Conservation (phyloP, 2,888 invertebrate species). For the Acanthococcus lagerstroemiae region DNA sequence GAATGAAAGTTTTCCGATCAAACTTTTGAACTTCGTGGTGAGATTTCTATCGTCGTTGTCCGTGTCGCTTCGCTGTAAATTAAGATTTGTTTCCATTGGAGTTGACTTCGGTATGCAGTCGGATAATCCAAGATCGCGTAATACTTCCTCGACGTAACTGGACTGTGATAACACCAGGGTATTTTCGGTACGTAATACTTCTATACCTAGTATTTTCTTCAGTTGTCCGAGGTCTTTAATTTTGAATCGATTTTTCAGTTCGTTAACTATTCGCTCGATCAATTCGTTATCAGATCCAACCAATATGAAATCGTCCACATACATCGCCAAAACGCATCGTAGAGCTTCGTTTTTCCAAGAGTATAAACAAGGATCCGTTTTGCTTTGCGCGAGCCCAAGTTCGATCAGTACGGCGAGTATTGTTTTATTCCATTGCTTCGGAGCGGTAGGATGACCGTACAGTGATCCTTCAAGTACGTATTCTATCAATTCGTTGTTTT, state of each 20-base stretch:
- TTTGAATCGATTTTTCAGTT: not conserved
- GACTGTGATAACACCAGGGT: too few species aligned
- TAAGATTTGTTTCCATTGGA: too few species aligned
- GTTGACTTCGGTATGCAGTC: too few species aligned
- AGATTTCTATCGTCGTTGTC: too few species aligned
- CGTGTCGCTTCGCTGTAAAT: too few species aligned
- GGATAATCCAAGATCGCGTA: too few species aligned
- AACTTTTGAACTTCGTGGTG: too few species aligned
- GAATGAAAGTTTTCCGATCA: too few species aligned
- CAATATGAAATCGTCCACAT: not conserved
- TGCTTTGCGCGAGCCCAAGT: not conserved
- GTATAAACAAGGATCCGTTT: not conserved
- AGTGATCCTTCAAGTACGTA: slow-evolving; percentile 39
- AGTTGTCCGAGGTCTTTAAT: not conserved
- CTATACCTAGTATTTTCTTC: too few species aligned
- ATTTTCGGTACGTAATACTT: too few species aligned
- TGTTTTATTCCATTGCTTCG: slow-evolving; percentile 38
- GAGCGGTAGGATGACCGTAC: slow-evolving; percentile 41
- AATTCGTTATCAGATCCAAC: not conserved
- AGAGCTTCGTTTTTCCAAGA: not conserved
- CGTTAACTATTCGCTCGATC: not conserved
- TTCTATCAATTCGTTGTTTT: slow-evolving; percentile 33
- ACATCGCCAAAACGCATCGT: not conserved
- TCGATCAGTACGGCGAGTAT: not conserved
- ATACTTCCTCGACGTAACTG: too few species aligned